Evolutionary conservation across 2,888 invertebrate species (phyloP).

Genomic region (Megalurothrips usitatus): DNA sequence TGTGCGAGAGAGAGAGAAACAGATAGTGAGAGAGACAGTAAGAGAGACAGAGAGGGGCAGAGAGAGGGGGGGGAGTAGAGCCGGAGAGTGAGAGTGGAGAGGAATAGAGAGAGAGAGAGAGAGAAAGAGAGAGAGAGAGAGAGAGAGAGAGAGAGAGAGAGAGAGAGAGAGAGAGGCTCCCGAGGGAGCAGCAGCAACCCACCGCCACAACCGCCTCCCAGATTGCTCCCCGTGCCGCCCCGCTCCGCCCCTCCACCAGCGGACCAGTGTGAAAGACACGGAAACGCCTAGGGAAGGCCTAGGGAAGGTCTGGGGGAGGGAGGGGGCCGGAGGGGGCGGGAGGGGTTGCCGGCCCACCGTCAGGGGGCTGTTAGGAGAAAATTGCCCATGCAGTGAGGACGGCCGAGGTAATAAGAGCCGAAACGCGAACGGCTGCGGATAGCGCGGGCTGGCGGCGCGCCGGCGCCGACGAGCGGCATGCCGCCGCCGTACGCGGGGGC

Average conservation of each 20-base stretch:
- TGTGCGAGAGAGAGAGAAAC: no score
- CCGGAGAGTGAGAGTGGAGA: not conserved
- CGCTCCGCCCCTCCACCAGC: not conserved
- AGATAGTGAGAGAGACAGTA: no score
- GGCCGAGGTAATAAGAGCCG: no score
- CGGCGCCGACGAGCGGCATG: no score
- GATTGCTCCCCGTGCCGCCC: not conserved
- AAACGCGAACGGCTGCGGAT: no score
- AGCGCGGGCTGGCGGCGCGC: no score
- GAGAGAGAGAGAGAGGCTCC: not conserved
- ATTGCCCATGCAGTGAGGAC: not conserved
- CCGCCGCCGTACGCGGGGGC: no score
- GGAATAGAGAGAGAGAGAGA: not conserved
- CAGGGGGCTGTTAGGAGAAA: not conserved
- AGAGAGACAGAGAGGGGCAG: not conserved
- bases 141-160: not conserved
- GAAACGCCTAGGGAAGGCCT: not conserved
- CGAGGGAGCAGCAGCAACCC: not conserved
- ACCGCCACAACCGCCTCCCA: not conserved
- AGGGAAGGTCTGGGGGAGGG: not conserved
- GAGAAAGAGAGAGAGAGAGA: slow-evolving; percentile 8
- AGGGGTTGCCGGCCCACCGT: not conserved
- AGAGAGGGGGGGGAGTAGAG: slow-evolving; percentile 6
- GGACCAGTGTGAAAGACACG: not conserved
- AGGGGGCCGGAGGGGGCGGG: not conserved